Percentiles rank a stretch among this genome's conserved stretches.
These are phyloP conservation scores for Pararge aegeria DNA, from an alignment of 1,140 invertebrate genomes.

Conservation along the genomic window DNA sequence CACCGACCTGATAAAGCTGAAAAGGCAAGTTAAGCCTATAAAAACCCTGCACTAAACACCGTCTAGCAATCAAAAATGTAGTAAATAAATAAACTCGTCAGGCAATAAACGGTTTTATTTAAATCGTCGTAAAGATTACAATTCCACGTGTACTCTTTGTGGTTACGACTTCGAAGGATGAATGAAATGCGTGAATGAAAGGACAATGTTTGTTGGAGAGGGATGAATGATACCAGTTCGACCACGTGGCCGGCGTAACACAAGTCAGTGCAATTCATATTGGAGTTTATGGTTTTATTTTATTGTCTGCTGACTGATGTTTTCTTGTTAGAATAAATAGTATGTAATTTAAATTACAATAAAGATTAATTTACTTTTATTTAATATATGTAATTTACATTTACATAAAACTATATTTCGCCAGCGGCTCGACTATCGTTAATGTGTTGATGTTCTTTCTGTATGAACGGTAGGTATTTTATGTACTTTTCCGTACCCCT, in stretches of 20 bases:
- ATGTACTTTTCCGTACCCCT: no score
- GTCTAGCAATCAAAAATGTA: constrained; percentile 60
- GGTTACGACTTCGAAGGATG: constrained; percentile 66
- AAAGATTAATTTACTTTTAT: no score
- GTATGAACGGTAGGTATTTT: no score
- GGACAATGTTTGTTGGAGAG: constrained; percentile 37
- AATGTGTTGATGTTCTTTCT: no score
- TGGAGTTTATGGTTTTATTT: constrained; percentile 30
- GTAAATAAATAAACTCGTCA: constrained; percentile 73
- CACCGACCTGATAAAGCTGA: constrained; percentile 77
- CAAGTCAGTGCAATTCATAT: constrained; percentile 58
- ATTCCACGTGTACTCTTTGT: constrained; percentile 59
- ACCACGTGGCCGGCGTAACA: constrained; percentile 70
- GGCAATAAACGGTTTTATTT: constrained; percentile 74
- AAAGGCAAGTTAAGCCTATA: constrained; percentile 78
- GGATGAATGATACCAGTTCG: constrained; percentile 52
- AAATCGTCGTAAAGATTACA: constrained; percentile 69
- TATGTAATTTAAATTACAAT: no score
- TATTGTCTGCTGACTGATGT: constrained; percentile 6
- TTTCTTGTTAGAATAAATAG: no score
- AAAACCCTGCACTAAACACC: constrained; percentile 77
- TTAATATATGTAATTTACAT: no score
- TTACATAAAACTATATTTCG: no score
- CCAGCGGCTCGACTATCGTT: no score
- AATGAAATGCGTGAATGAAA: constrained; percentile 69